Evolutionary conservation across 2,113 vertebrate species (phyloP).

Genomic region (Thunnus thynnus): DNA sequence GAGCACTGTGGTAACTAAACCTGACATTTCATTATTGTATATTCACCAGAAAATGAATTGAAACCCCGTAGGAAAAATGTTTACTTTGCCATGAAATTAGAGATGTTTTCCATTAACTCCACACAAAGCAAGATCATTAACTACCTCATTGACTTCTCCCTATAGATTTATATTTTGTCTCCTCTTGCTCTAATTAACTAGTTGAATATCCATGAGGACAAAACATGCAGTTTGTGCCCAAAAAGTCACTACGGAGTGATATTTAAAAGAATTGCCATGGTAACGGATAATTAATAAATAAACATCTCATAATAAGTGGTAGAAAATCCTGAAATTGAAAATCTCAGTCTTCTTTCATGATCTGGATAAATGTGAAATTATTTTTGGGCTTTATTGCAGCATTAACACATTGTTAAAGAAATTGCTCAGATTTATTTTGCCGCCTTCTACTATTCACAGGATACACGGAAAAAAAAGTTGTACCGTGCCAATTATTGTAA

Average conservation of each 20-base stretch:
- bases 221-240: constrained; percentile 37
- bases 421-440: constrained; percentile 6
- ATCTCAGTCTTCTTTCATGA: background rate
- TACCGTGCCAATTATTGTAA: constrained; percentile 65
- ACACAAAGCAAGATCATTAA: constrained; percentile 72
- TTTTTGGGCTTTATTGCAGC: constrained; percentile 4
- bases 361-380: background rate
- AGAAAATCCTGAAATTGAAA: background rate
- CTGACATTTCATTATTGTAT: background rate
- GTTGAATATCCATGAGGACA: constrained; percentile 56
- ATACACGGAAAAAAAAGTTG: constrained; percentile 36
- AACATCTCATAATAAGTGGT: background rate
- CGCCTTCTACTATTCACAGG: background rate
- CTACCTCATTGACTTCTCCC: constrained; percentile 70
- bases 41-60: constrained; percentile 22
- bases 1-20: constrained; percentile 2
- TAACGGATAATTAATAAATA: background rate
- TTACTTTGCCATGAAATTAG: constrained; percentile 78
- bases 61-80: constrained; percentile 60
- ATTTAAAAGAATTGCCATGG: constrained; percentile 43
- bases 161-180: constrained; percentile 59
- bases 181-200: constrained; percentile 48
- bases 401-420: background rate
- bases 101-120: constrained; percentile 71
- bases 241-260: constrained; percentile 43